These are phyloP conservation scores for Malurus melanocephalus DNA, from an alignment of 2,113 vertebrate species.

Conservation along the genomic window DNA sequence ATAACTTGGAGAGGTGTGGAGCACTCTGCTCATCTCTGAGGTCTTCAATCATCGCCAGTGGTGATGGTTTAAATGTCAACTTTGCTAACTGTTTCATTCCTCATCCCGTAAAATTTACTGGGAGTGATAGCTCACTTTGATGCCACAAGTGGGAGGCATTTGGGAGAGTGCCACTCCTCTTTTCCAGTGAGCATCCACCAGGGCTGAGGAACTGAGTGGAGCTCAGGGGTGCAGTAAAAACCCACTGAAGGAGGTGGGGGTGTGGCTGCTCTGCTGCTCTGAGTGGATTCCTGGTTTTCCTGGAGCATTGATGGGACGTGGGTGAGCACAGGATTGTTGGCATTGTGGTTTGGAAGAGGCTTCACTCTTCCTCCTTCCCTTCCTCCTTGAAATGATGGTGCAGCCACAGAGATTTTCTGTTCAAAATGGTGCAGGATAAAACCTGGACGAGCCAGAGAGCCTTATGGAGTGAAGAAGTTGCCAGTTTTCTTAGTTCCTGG, in stretches of 20 bases:
- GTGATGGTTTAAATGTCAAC: slow-evolving; percentile 62
- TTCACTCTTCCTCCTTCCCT: neutral
- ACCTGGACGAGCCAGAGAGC: neutral
- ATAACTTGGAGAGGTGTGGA: slow-evolving; percentile 29
- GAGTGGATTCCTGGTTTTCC: neutral
- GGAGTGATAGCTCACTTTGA: slow-evolving; percentile 44
- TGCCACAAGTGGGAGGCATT: slow-evolving; percentile 54
- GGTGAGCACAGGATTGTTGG: neutral
- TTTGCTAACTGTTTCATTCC: slow-evolving; percentile 59
- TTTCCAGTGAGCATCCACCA: slow-evolving; percentile 25
- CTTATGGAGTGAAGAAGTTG: neutral
- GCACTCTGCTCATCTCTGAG: slow-evolving; percentile 13
- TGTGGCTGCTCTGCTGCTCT: neutral
- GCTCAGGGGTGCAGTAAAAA: slow-evolving; percentile 9
- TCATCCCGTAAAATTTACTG: slow-evolving; percentile 45
- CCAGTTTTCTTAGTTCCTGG: neutral
- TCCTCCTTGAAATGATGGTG: neutral
- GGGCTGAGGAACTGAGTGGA: neutral
- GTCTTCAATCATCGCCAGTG: slow-evolving; percentile 49
- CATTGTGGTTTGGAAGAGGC: neutral
- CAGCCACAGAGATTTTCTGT: rapidly evolving
- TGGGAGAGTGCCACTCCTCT: slow-evolving; percentile 40
- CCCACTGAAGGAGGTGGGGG: neutral
- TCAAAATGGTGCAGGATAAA: neutral
- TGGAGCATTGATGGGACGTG: neutral